A percentile compares a stretch with the other conserved stretches of the same genome.
phyloP scores from a whole-genome alignment of 2,888 invertebrate genomes.

The Tenthredo notha region DNA sequence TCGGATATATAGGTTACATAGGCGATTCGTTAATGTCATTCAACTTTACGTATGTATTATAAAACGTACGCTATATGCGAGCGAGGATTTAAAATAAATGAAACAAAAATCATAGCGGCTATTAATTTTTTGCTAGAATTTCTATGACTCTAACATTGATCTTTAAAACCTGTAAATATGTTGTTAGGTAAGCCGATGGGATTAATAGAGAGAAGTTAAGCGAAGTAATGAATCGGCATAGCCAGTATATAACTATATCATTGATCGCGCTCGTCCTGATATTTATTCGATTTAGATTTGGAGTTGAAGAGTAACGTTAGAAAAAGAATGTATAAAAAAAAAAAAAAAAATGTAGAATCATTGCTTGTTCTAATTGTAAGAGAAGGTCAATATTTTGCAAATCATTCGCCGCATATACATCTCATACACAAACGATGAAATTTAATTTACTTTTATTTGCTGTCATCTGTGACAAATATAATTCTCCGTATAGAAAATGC shows the following conservation, averaged over 20 bases:
- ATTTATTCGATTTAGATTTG: constrained; percentile 5
- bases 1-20: constrained; percentile 27
- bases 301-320: constrained; percentile 5
- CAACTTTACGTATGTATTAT: constrained; percentile 10
- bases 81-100: neutral
- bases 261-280: neutral
- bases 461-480: constrained; percentile 38
- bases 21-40: constrained; percentile 25
- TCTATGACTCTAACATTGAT: neutral
- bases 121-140: neutral
- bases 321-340: neutral
- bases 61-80: neutral
- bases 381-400: constrained; percentile 8
- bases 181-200: neutral
- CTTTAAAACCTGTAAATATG: constrained; percentile 1
- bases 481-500: neutral
- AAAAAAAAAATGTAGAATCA: neutral
- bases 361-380: constrained; percentile 16
- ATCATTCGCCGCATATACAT: neutral
- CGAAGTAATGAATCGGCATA: neutral
- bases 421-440: constrained; percentile 1
- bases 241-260: neutral
- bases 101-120: neutral
- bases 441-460: constrained; percentile 24
- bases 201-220: constrained; percentile 7